Conservation (phyloP, 2,888 invertebrate genomes). For the Drosophila neutralis region DNA sequence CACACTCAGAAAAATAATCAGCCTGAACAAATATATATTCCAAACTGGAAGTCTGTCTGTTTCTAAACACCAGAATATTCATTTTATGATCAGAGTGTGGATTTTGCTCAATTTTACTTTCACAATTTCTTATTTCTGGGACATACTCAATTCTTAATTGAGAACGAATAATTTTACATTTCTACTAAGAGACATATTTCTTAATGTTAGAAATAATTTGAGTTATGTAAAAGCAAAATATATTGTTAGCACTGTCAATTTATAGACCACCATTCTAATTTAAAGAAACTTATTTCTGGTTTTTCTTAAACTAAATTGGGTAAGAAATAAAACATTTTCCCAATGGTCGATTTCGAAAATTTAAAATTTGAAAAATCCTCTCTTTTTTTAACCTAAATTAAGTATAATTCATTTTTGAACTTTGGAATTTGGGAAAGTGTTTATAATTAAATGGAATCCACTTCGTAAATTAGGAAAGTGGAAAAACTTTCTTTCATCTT, state of each 20-base stretch:
- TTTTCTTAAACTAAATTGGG: not conserved
- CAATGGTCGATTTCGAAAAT: not conserved
- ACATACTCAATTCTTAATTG: not conserved
- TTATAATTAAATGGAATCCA: not conserved
- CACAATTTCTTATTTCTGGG: not conserved
- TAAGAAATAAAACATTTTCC: too few species aligned
- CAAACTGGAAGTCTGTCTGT: not conserved
- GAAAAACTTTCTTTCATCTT: not conserved
- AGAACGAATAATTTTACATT: not conserved
- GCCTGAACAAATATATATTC: not conserved
- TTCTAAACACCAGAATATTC: not conserved
- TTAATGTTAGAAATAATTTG: not conserved
- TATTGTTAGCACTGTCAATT: too few species aligned
- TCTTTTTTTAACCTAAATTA: not conserved
- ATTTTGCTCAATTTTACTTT: not conserved
- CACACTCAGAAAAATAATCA: not conserved
- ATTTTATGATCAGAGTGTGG: not conserved
- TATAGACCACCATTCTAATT: too few species aligned
- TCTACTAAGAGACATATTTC: not conserved
- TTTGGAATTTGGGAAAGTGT: not conserved
- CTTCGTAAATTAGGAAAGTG: not conserved
- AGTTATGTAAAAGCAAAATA: not conserved
- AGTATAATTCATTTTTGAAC: not conserved
- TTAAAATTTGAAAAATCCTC: not conserved
- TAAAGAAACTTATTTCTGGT: too few species aligned